phyloP scores from a whole-genome alignment of 2,113 vertebrate species.

The Entelurus aequoreus region DNA sequence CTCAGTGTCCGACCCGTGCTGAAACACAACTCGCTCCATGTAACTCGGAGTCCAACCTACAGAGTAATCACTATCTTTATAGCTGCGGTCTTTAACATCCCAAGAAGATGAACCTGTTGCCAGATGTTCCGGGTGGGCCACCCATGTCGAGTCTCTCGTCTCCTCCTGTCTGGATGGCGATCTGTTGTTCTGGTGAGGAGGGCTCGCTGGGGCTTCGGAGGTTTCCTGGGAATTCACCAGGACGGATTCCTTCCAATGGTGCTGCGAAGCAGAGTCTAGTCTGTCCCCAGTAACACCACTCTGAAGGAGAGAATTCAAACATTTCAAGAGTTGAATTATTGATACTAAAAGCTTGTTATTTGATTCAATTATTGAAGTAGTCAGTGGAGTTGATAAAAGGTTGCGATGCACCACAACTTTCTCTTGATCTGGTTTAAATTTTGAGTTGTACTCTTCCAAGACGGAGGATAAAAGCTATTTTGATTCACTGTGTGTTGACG shows the following conservation, averaged over 20 bases:
- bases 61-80: slow-evolving; percentile 84
- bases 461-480: too few species aligned
- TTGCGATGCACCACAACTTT: too few species aligned
- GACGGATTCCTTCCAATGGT: slow-evolving; percentile 71
- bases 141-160: slow-evolving; percentile 62
- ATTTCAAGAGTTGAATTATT: neutral
- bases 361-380: too few species aligned
- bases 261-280: slow-evolving; percentile 62
- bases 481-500: too few species aligned
- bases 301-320: slow-evolving; percentile 26
- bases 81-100: slow-evolving; percentile 79
- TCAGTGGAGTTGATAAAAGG: too few species aligned
- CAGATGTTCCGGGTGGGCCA: slow-evolving; percentile 75
- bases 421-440: too few species aligned
- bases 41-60: slow-evolving; percentile 74
- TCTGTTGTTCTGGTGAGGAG: slow-evolving; percentile 71
- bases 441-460: too few species aligned
- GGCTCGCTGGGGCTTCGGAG: slow-evolving; percentile 70
- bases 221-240: slow-evolving; percentile 62
- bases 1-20: slow-evolving; percentile 29
- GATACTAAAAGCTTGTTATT: neutral
- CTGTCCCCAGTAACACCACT: slow-evolving; percentile 63
- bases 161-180: slow-evolving; percentile 58
- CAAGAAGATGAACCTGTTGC: slow-evolving; percentile 92
- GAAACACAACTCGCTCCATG: slow-evolving; percentile 70